Percentiles rank a stretch among this genome's conserved stretches.
Evolutionary conservation across 2,888 invertebrate genomes (phyloP).

Genomic region (Trilocha varians): DNA sequence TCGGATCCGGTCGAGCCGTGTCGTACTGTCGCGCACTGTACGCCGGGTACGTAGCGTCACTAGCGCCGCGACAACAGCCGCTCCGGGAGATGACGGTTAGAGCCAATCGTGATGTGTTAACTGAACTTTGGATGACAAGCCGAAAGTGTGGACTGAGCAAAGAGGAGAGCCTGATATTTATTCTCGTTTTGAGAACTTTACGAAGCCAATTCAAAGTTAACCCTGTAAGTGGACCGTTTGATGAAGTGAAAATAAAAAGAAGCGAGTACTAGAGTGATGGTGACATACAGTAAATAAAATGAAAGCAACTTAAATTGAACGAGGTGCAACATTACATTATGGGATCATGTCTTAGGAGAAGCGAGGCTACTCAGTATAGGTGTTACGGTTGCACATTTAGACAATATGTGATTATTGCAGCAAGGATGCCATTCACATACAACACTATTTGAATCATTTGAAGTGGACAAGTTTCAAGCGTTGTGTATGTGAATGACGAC

Average conservation of each 20-base stretch:
- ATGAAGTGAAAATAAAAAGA: constrained; percentile 70
- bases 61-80: constrained; percentile 25
- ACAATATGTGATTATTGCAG: constrained; percentile 55
- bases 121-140: constrained; percentile 65
- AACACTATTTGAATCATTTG: neutral
- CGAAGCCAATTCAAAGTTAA: constrained; percentile 70
- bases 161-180: constrained; percentile 90
- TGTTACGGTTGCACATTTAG: constrained; percentile 69
- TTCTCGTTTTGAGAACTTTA: constrained; percentile 64
- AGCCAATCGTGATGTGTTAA: constrained; percentile 72
- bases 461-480: constrained; percentile 6
- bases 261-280: constrained; percentile 65
- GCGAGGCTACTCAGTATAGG: constrained; percentile 68
- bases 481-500: constrained; percentile 33
- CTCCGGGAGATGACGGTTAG: constrained; percentile 55
- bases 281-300: constrained; percentile 53
- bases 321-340: constrained; percentile 70
- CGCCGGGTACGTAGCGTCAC: constrained; percentile 23
- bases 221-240: constrained; percentile 73
- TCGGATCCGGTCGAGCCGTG: constrained; percentile 30
- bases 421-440: constrained; percentile 36
- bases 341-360: constrained; percentile 71
- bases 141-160: constrained; percentile 87
- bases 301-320: constrained; percentile 71
- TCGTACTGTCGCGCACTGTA: constrained; percentile 15